Conservation (phyloP, 2,797 vertebrate genomes). For the Linurgus olivaceus region DNA sequence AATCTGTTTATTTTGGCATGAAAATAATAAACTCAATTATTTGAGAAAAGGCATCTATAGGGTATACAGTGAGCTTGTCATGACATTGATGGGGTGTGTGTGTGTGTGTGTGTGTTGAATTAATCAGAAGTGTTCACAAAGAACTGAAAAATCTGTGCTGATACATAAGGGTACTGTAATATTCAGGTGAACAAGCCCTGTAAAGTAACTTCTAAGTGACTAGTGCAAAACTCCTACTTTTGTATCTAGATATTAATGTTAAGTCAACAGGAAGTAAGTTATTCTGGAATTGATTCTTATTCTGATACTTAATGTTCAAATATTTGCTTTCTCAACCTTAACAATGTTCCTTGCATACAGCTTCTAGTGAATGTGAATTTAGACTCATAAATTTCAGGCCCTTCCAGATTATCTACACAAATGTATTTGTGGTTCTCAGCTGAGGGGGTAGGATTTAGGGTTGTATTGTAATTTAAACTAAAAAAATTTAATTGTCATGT, state of each 20-base stretch:
- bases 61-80: background rate
- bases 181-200: background rate
- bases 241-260: background rate
- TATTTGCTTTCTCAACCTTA: background rate
- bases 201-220: background rate
- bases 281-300: background rate
- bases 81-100: background rate
- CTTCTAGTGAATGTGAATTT: background rate
- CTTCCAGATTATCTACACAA: background rate
- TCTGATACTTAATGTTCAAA: background rate
- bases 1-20: background rate
- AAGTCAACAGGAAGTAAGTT: background rate
- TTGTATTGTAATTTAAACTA: background rate
- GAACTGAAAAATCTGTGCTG: background rate
- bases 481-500: background rate
- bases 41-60: background rate
- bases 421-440: background rate
- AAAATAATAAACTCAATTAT: conserved; percentile 21
- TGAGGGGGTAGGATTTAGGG: background rate
- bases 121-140: background rate
- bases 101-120: background rate
- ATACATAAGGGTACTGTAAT: background rate
- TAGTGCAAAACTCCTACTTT: background rate
- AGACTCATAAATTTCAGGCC: background rate
- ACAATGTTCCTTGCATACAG: background rate